These are phyloP conservation scores for Menura novaehollandiae DNA, from an alignment of 2,113 vertebrate genomes.

Conservation along the genomic window DNA sequence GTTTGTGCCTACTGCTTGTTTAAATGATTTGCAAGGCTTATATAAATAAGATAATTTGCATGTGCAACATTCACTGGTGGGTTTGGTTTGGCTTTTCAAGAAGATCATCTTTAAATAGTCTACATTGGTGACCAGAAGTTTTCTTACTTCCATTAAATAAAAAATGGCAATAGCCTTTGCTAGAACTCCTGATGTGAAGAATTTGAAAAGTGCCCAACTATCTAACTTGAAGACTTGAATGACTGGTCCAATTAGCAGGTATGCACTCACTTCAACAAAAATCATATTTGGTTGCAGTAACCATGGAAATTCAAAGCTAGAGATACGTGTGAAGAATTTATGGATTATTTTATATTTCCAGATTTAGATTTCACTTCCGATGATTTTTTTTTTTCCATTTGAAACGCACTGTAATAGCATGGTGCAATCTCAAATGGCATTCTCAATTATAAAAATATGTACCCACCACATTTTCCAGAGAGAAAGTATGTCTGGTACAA, in stretches of 20 bases:
- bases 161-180: neutral
- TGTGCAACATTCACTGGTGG: neutral
- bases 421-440: neutral
- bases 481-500: neutral
- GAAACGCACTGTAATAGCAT: neutral
- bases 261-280: neutral
- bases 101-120: neutral
- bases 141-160: neutral
- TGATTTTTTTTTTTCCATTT: neutral
- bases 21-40: neutral
- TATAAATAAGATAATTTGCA: neutral
- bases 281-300: neutral
- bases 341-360: neutral
- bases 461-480: neutral
- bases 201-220: neutral
- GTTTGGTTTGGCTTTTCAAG: neutral
- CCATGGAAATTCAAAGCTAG: slow-evolving; percentile 21
- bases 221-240: neutral
- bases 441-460: neutral
- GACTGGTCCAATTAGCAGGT: neutral
- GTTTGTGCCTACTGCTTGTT: neutral
- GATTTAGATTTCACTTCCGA: neutral
- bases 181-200: neutral
- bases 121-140: neutral
- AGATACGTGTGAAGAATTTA: neutral